A percentile compares a stretch with the other conserved stretches of the same genome.
These are phyloP conservation scores for Electrophaes corylata DNA, from an alignment of 2,888 invertebrate genomes.

Conservation along the genomic window DNA sequence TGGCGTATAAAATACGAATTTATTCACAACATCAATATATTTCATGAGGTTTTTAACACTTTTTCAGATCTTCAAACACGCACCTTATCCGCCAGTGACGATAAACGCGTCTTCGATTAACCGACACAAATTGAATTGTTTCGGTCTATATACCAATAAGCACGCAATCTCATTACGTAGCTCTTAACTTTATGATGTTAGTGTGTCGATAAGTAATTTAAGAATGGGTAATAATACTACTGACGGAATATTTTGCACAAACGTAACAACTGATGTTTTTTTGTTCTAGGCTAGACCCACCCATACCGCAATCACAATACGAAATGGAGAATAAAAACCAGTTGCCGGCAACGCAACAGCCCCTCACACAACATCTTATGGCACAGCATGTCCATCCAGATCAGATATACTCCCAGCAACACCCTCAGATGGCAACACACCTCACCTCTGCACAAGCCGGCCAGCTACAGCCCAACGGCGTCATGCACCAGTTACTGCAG, in stretches of 20 bases:
- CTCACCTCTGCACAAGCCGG: slow-evolving; percentile 68
- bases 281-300: slow-evolving; percentile 89
- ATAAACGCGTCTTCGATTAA: slow-evolving; percentile 62
- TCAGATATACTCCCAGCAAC: slow-evolving; percentile 74
- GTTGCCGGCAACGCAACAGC: slow-evolving; percentile 82
- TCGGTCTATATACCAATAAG: slow-evolving; percentile 50
- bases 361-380: slow-evolving; percentile 76
- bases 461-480: slow-evolving; percentile 81
- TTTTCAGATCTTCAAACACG: slow-evolving; percentile 14
- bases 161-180: slow-evolving; percentile 44
- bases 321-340: slow-evolving; percentile 88
- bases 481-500: slow-evolving; percentile 81
- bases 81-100: slow-evolving; percentile 56
- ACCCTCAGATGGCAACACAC: slow-evolving; percentile 69
- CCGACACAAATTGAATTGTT: slow-evolving; percentile 61
- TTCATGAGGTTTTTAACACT: slow-evolving; percentile 5
- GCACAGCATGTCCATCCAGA: slow-evolving; percentile 80
- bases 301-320: slow-evolving; percentile 85
- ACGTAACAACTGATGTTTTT: slow-evolving; percentile 31
- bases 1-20: background rate
- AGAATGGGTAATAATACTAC: background rate
- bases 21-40: background rate
- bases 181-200: slow-evolving; percentile 5
- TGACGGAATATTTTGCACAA: background rate
- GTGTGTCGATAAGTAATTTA: background rate